phyloP scores from a whole-genome alignment of 2,888 invertebrate species.

The Fragum whitleyi region DNA sequence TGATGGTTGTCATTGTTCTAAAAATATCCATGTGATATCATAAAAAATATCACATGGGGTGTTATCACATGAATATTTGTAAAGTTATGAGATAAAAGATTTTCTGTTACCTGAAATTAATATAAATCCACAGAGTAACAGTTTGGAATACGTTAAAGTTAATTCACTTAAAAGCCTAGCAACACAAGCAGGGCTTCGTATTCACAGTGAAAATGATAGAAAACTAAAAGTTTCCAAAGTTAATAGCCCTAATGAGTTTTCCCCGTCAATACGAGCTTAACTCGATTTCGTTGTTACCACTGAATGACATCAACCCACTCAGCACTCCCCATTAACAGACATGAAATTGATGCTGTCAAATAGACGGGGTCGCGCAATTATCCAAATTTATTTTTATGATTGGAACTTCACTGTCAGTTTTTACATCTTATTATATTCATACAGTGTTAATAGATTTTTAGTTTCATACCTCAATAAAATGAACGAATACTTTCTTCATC shows the following conservation, averaged over 20 bases:
- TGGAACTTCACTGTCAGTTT: no score
- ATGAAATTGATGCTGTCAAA: background rate
- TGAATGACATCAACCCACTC: conserved; percentile 25
- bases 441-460: no score
- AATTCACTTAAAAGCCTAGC: background rate
- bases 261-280: conserved; percentile 66
- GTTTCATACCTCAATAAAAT: no score
- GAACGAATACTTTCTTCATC: no score
- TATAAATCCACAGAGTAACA: no score
- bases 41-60: no score
- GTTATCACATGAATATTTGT: no score
- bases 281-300: conserved; percentile 64
- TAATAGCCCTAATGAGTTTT: conserved; percentile 65
- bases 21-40: no score
- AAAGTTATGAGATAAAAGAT: no score
- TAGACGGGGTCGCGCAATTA: background rate
- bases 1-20: no score
- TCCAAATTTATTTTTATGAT: background rate
- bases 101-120: no score
- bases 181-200: background rate
- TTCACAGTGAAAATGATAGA: background rate
- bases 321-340: background rate
- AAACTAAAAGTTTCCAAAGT: conserved; percentile 12
- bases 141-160: background rate
- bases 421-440: no score